Evolutionary conservation across 37 sponge, comb jelly and placozoan genomes (phyloP), one percentile per base, ranked within the genome.

Genomic region (Ianthella basta): DNA sequence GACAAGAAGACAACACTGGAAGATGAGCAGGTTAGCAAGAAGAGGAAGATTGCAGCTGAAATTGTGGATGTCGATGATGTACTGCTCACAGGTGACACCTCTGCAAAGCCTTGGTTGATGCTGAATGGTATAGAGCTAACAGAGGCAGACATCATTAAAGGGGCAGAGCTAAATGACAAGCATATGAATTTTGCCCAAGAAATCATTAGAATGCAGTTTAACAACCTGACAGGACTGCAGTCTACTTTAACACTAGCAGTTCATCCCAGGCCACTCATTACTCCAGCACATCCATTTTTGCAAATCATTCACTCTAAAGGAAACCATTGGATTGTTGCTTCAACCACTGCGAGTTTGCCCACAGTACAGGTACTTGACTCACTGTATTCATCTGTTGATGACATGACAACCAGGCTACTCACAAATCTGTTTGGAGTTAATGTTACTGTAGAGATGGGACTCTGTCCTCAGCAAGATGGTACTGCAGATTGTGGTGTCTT

Each of bases 131-230:
- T 61, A 61, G 64, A 61, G 64, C 64, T 61, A 61, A 61, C 64
- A 61, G 64, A 61, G 64, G 64, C 64, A 61, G 64, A 61, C 64
- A 61, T 61, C 64, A 61, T 61, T 61, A 61, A 61, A 61, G 64
- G 64, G 10, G 2, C 64, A 61, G 64, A 61, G 64, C 10, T 61
- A 61, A 61, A 61, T 61, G 64, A 61, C 64, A 61, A 61, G 64
- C 64, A 61, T 61, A 61, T 61, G 64, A 61, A 61, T 61, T 61
- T 61, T 61, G 64, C 64, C 64, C 14, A 61, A 12, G 64, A 61
- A 12, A 61, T 61, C 64, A 61, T 61, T 61, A 61, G 64, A 61
- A 61, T 13, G 64, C 64, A 61, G 29, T 61, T 4, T 27, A 61
- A 61, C 2, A 10, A 61, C 14, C 64, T 61, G 10, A 61, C 64